Percentiles rank a stretch among this genome's conserved stretches.
These are phyloP conservation scores for Cryptotermes secundus DNA, from an alignment of 1,140 invertebrate species.

Conservation along the genomic window DNA sequence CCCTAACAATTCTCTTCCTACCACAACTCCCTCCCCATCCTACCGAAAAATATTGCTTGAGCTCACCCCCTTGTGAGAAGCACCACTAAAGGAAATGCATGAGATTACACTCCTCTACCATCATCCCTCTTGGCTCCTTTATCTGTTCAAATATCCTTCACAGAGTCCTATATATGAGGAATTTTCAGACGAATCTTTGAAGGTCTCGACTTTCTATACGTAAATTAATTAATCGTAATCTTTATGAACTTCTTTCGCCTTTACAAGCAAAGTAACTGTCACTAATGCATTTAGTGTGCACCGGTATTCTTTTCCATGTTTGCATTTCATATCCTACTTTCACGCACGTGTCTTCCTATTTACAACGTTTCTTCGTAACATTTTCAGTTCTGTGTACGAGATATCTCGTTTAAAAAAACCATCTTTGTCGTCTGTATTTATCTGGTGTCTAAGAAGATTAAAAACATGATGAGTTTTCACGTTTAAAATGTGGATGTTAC, in stretches of 20 bases:
- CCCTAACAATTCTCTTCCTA: not conserved
- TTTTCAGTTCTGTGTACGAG: too few relatives aligned
- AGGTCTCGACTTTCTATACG: not conserved
- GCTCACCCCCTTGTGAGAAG: not conserved
- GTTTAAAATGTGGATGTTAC: too few relatives aligned
- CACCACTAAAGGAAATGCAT: not conserved
- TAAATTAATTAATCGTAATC: not conserved
- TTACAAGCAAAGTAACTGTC: not conserved
- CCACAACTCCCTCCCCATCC: not conserved
- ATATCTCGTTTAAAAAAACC: too few relatives aligned
- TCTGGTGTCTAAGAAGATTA: too few relatives aligned
- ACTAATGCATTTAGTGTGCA: not conserved
- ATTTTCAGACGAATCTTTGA: not conserved
- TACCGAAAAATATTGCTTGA: not conserved
- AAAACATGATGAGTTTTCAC: too few relatives aligned
- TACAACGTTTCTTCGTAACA: too few relatives aligned
- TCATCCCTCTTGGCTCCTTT: not conserved
- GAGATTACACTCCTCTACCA: not conserved
- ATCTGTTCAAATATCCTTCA: not conserved
- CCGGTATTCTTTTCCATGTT: too few relatives aligned
- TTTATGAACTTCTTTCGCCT: not conserved
- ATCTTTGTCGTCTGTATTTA: too few relatives aligned
- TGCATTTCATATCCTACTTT: too few relatives aligned
- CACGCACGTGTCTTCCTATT: too few relatives aligned
- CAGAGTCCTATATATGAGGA: not conserved